Evolutionary conservation across 2,888 invertebrate species (phyloP), one percentile per base, ranked within the genome.

Genomic region (Melanophora roralis): DNA sequence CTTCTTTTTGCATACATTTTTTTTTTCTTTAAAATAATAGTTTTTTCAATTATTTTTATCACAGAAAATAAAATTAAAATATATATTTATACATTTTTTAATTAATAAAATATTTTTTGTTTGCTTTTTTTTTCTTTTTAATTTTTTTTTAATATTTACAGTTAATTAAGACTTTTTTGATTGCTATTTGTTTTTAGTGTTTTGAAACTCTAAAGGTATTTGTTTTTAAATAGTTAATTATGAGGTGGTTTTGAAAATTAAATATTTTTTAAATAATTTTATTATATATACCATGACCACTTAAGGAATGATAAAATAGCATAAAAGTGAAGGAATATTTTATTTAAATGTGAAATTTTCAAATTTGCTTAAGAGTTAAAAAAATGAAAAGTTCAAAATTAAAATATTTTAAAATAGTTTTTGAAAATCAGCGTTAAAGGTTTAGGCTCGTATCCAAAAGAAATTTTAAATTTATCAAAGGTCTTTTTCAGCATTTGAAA

Each of bases 41-140:
- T 23, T 53, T 69, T n/a, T 69, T 49, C 3, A 38, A 49, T 74
- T 77, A 65, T 67, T 53, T 86, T 87, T 86, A 86, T 86, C 86
- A 86, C 86, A 86, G 86, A 86, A 86, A 86, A 86, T 84, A 85
- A 86, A 86, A 87, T 84, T 84, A 85, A 64, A 86, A 84, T 82
- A 81, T 79, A 78, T 82, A 40, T 64, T 67, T 68, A 72, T 83
- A 45, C 57, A 62, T 78, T 12, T 16, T 53, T 53, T 21, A n/a
- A n/a, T n/a, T n/a, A n/a, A n/a, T n/a, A n/a, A 34, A 55, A 45
- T 55, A 45, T 36, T 55, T 16, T 23, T 32, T 43, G 14, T 23
- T 51, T 59, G n/a, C 36, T 55, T 67, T 9, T 9, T 14, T 2
- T 49, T 49, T 1, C 7, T 27, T 2, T 47, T 55, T 67, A n/a